Conservation (phyloP, 2,888 invertebrate genomes). For the Asteroscopus sphinx region DNA sequence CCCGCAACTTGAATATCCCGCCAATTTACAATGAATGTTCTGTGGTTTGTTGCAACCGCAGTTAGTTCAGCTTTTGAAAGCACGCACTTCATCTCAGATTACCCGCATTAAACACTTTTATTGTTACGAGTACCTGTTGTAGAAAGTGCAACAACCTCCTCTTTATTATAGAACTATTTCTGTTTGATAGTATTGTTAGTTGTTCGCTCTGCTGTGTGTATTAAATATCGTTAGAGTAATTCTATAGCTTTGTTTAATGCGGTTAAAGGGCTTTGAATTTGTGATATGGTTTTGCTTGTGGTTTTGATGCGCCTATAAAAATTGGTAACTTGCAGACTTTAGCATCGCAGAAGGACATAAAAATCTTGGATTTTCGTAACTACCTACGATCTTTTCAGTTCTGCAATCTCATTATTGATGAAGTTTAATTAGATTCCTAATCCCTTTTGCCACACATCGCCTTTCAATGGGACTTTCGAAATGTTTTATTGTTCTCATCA, state of each 20-base stretch:
- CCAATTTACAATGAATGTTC: constrained; percentile 50
- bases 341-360: background rate
- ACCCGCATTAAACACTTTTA: constrained; percentile 60
- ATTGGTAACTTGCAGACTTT: background rate
- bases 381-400: background rate
- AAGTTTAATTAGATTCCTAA: too few species aligned
- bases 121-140: constrained; percentile 55
- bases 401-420: background rate
- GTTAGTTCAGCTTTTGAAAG: constrained; percentile 48
- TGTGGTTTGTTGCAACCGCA: constrained; percentile 57
- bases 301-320: background rate
- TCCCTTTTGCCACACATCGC: background rate
- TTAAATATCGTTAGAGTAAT: constrained; percentile 42
- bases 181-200: constrained; percentile 49
- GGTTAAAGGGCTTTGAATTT: constrained; percentile 29
- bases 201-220: constrained; percentile 42
- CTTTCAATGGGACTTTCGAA: background rate
- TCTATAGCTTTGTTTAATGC: constrained; percentile 21
- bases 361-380: background rate
- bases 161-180: constrained; percentile 43
- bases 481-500: constrained; percentile 6
- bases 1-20: constrained; percentile 47
- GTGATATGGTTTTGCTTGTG: constrained; percentile 5
- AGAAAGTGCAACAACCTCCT: constrained; percentile 62
- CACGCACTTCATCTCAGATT: constrained; percentile 61